Evolutionary conservation across 2,888 invertebrate species (phyloP).

Genomic region (Rhagonycha lutea): DNA sequence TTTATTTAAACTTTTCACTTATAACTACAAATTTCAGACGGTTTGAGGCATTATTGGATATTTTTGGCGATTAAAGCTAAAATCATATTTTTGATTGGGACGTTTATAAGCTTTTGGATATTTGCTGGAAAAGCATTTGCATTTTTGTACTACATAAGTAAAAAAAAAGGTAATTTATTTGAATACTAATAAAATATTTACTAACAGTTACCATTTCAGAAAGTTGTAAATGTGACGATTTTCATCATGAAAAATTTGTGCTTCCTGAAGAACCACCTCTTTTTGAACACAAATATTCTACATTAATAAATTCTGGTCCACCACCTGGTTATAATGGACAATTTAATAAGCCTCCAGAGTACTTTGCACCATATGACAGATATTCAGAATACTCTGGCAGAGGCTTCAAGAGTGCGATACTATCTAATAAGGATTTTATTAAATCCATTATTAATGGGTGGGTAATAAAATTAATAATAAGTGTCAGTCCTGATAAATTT

Average conservation of each 20-base stretch:
- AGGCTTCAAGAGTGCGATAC: slow-evolving; percentile 26
- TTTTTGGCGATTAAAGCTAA: slow-evolving; percentile 50
- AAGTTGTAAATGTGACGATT: slow-evolving; percentile 15
- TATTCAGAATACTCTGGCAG: slow-evolving; percentile 21
- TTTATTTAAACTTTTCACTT: background rate
- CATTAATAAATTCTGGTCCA: slow-evolving; percentile 6
- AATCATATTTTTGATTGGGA: slow-evolving; percentile 46
- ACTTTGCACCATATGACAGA: background rate
- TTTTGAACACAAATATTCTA: slow-evolving; percentile 20
- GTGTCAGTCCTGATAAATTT: background rate
- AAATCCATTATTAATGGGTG: slow-evolving; percentile 34
- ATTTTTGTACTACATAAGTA: slow-evolving; percentile 34
- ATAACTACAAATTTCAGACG: slow-evolving; percentile 39
- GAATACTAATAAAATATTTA: background rate
- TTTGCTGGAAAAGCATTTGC: slow-evolving; percentile 48
- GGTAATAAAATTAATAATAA: background rate
- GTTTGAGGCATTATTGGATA: slow-evolving; percentile 41
- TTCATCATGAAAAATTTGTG: slow-evolving; percentile 9
- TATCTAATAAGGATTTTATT: slow-evolving; percentile 29
- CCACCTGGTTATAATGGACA: background rate
- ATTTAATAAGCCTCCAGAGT: background rate
- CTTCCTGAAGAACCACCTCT: slow-evolving; percentile 11
- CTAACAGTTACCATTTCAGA: slow-evolving; percentile 1
- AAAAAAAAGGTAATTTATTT: slow-evolving; percentile 13
- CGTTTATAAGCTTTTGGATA: slow-evolving; percentile 44